A percentile compares a stretch with the other conserved stretches of the same genome.
Conservation (phyloP, 2,888 invertebrate genomes). For the Hydrotaea cyrtoneurina region DNA sequence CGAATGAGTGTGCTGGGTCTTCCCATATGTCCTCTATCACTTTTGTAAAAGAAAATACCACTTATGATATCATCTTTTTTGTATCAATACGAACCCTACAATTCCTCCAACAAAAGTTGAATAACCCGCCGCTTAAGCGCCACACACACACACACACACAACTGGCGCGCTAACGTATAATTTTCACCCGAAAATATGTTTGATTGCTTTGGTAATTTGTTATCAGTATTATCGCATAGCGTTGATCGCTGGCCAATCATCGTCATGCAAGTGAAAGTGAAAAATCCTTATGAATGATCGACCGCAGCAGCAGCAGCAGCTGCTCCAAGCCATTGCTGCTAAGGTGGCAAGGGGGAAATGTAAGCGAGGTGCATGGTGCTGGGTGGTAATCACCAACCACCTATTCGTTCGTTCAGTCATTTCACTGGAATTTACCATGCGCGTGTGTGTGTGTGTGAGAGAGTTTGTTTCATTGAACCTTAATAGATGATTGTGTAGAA, state of each 20-base stretch:
- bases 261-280: conserved; percentile 57
- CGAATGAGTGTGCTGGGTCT: no score
- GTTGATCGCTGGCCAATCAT: conserved; percentile 24
- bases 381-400: not conserved
- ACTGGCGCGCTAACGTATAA: not conserved
- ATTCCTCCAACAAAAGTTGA: conserved; percentile 1
- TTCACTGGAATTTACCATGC: conserved; percentile 41
- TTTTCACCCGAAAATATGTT: conserved; percentile 31
- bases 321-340: not conserved
- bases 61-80: no score
- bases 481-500: conserved; percentile 50
- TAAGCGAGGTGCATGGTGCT: not conserved
- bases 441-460: no score
- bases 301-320: not conserved
- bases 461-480: conserved; percentile 65
- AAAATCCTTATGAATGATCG: conserved; percentile 59
- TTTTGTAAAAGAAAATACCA: no score
- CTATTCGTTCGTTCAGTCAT: not conserved
- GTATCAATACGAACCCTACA: no score
- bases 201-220: not conserved
- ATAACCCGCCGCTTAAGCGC: conserved; percentile 9
- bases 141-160: no score
- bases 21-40: no score
- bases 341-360: not conserved
- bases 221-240: conserved; percentile 7